phyloP scores from a whole-genome alignment of 2,888 invertebrate genomes.

The Acanthosepion lycidas region DNA sequence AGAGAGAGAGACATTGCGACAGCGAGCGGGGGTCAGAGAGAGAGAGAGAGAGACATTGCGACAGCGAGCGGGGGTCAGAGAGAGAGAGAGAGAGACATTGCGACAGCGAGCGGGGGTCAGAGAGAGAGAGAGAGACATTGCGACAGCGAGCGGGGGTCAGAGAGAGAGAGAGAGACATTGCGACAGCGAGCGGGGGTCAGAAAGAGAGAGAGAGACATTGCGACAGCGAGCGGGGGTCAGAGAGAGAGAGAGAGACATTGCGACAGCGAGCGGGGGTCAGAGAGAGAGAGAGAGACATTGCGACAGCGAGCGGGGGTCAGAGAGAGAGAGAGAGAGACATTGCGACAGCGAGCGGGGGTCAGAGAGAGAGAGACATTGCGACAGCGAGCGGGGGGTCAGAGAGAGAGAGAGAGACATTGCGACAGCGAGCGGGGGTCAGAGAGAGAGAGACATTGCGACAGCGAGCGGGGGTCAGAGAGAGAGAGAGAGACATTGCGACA shows the following conservation, averaged over 20 bases:
- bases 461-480: too few species aligned
- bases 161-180: background rate
- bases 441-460: background rate
- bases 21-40: too few species aligned
- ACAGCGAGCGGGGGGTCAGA: too few species aligned
- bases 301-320: background rate
- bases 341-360: too few species aligned
- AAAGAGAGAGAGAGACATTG: background rate
- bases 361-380: background rate
- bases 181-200: rapidly evolving
- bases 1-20: background rate
- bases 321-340: too few species aligned
- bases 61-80: too few species aligned
- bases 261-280: background rate
- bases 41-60: background rate
- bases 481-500: background rate
- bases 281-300: too few species aligned
- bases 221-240: background rate
- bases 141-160: background rate
- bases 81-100: background rate
- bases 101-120: background rate
- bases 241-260: background rate
- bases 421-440: too few species aligned
- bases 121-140: background rate
- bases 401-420: background rate